Base-by-base conservation (phyloP, 2,797 vertebrate genomes). In the Aphelocoma californica region DNA sequence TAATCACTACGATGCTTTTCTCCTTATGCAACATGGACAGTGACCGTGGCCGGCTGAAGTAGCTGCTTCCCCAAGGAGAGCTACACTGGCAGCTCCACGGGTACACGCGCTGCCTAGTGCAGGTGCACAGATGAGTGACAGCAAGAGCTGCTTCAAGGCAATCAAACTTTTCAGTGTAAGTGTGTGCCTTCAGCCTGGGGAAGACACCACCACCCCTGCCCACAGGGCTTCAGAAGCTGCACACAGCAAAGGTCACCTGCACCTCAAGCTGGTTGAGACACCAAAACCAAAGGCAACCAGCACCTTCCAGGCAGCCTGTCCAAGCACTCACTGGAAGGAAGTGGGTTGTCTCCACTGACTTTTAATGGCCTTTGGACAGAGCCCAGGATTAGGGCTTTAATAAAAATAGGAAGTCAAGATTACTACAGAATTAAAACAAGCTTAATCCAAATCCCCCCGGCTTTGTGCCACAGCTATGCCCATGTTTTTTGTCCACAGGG, bases 351-450 rank as follows among this genome's bases (percentile, higher is more conserved):
- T 86, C n/a, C 34, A 20, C 0, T 73, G 86, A 86, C 78, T 88
- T 94, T 80, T 74, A 94, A 77, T 7, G 45, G 45, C 45, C n/a
- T 85, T 93, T 78, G 89, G 81, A 91, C 0, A 0, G 10, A 34
- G 20, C 21, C 65, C 38, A 71, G 65, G 72, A 91, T 93, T 81
- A 89, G 31, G 34, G 79, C 40, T 92, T 85, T 61, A 86, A 72
- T 86, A 92, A 89, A 96, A 93, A 94, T 56, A 95, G 90, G 77
- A 93, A 71, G 56, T 86, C 62, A 77, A 88, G 92, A 92, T 93
- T 90, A 93, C 62, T 60, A 67, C 9, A 57, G 92, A 96, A 96
- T 96, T 95, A 95, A 96, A 94, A 86, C 75, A 96, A 94, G 54
- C 31, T 90, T 96, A 92, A 95, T 94, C 85, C 88, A 93, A 95